These are phyloP conservation scores for Eueremaeus valkanovi DNA, from an alignment of 2,888 invertebrate genomes.

Conservation along the genomic window DNA sequence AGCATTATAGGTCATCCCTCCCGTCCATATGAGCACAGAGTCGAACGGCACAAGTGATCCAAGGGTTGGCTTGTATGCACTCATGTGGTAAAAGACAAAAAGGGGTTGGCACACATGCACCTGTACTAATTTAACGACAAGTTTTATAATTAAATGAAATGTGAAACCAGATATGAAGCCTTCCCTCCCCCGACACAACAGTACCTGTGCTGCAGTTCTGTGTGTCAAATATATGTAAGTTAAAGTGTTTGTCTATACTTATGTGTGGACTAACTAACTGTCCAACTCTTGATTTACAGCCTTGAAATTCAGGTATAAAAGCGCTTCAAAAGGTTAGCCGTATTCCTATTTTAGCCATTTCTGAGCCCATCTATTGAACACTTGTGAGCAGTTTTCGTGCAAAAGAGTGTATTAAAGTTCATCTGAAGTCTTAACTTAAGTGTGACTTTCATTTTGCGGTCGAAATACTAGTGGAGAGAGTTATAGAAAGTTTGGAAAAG, in stretches of 20 bases:
- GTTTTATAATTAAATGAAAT: not conserved
- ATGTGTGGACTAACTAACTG: not conserved
- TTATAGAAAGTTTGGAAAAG: not conserved
- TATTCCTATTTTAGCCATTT: conserved; percentile 18
- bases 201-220: not conserved
- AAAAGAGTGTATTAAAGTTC: conserved; percentile 17
- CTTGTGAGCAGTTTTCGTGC: not conserved
- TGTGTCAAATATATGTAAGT: not conserved
- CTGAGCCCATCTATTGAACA: not conserved
- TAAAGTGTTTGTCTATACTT: too few species aligned
- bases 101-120: not conserved
- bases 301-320: conserved; percentile 29
- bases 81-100: not conserved
- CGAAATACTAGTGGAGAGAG: not conserved
- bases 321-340: not conserved
- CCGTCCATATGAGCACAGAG: conserved; percentile 25
- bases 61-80: not conserved
- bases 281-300: conserved; percentile 10
- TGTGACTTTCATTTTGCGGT: not conserved
- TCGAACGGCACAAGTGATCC: not conserved
- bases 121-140: not conserved
- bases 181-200: not conserved
- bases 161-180: not conserved
- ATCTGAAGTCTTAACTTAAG: not conserved
- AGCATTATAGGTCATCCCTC: conserved; percentile 29